Evolutionary conservation across 2,888 invertebrate species (phyloP).

Genomic region (Tetragonisca angustula): DNA sequence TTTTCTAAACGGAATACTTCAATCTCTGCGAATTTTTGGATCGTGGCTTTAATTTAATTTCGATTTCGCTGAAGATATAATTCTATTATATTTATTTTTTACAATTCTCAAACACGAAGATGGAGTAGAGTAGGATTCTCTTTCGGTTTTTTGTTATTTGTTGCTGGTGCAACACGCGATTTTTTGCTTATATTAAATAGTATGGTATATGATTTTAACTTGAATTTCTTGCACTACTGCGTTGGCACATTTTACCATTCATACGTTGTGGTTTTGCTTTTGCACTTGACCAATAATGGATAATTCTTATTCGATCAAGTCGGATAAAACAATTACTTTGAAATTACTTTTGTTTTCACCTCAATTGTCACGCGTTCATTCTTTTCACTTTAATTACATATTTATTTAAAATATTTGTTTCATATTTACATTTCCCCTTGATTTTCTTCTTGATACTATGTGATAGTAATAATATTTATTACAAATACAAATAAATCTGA

Average conservation of each 20-base stretch:
- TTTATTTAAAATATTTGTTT: neutral
- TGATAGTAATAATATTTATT: neutral
- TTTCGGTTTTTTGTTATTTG: neutral
- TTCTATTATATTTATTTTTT: neutral
- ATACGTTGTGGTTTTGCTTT: neutral
- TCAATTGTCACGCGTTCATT: neutral
- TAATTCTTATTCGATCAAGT: neutral
- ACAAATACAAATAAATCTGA: neutral
- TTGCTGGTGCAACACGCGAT: neutral
- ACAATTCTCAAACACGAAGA: too few relatives aligned
- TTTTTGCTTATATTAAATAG: neutral
- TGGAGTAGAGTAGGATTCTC: neutral
- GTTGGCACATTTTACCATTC: neutral
- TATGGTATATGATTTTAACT: neutral
- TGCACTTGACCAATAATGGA: neutral
- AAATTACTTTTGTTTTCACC: neutral
- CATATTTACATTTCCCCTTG: neutral
- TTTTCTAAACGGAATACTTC: neutral
- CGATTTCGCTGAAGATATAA: neutral
- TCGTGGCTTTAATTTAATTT: neutral
- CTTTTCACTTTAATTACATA: neutral
- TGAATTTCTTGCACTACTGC: neutral
- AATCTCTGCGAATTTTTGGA: neutral
- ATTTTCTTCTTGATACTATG: neutral
- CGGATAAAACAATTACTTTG: neutral